Evolutionary conservation across 2,797 vertebrate genomes (phyloP).

Genomic region (Xenops minutus): DNA sequence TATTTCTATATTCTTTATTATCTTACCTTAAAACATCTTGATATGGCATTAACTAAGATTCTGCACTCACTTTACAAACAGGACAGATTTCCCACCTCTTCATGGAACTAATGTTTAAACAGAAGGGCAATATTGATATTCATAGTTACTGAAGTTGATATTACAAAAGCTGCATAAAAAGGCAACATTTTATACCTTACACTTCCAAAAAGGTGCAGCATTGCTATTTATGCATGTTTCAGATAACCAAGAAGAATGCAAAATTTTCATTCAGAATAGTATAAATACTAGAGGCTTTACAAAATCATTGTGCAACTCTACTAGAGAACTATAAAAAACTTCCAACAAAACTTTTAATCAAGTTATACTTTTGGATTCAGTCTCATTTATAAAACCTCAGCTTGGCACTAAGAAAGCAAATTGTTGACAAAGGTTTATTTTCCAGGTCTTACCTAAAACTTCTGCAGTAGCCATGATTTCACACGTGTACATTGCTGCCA

Average conservation of each 20-base stretch:
- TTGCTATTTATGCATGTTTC: not conserved
- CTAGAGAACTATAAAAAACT: not conserved
- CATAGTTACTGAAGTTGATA: not conserved
- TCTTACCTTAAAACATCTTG: not conserved
- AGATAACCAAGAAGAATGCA: not conserved
- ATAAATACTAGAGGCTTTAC: not conserved
- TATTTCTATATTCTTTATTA: not conserved
- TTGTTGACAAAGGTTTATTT: not conserved
- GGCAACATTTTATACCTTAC: not conserved
- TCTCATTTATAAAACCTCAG: not conserved
- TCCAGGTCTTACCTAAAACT: slow-evolving; percentile 86
- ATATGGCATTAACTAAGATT: not conserved
- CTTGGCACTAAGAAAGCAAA: not conserved
- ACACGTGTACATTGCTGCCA: slow-evolving; percentile 98
- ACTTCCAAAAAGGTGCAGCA: not conserved
- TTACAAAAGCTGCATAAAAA: not conserved
- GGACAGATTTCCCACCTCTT: not conserved
- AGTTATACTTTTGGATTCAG: not conserved
- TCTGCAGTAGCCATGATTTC: slow-evolving; percentile 96
- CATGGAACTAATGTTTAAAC: not conserved
- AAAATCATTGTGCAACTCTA: slow-evolving; percentile 5
- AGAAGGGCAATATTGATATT: not conserved
- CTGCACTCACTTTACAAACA: not conserved
- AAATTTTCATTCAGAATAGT: not conserved
- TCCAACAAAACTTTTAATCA: not conserved